Percentiles rank a stretch among this genome's conserved stretches.
phyloP scores from a whole-genome alignment of 1,140 invertebrate genomes.

The Frieseomelitta varia region DNA sequence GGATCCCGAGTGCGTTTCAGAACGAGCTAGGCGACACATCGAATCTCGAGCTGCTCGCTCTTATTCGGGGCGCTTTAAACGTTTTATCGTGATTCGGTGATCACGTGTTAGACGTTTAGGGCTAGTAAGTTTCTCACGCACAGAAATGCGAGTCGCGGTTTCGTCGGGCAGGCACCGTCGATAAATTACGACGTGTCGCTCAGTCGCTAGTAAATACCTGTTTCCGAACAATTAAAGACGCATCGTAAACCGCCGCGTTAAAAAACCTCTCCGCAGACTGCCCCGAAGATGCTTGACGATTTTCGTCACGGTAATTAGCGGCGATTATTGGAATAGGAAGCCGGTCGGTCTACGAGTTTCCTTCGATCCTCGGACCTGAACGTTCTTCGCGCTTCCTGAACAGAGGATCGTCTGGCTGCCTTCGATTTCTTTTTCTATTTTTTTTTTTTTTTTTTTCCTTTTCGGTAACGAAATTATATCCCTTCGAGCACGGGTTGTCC shows the following conservation, averaged over 20 bases:
- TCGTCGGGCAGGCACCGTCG: background rate
- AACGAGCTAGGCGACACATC: slow-evolving; percentile 71
- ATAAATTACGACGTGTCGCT: slow-evolving; percentile 13
- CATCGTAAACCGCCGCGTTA: background rate
- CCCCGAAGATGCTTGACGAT: background rate
- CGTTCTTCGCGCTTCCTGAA: slow-evolving; percentile 43
- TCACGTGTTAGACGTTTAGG: too few relatives aligned
- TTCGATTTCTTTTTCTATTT: slow-evolving; percentile 51
- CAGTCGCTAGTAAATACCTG: background rate
- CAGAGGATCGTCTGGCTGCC: slow-evolving; percentile 32
- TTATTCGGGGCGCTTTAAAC: slow-evolving; percentile 66
- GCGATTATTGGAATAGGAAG: slow-evolving; percentile 1
- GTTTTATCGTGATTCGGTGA: slow-evolving; percentile 40
- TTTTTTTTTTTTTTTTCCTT: too few relatives aligned
- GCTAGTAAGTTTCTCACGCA: slow-evolving; percentile 16
- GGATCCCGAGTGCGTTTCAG: slow-evolving; percentile 73
- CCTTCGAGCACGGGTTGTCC: slow-evolving; percentile 42
- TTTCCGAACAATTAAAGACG: background rate
- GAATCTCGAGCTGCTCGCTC: slow-evolving; percentile 75
- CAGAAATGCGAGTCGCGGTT: background rate
- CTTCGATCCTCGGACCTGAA: background rate
- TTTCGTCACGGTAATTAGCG: background rate
- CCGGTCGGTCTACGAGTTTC: background rate
- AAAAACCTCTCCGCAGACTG: too few relatives aligned
- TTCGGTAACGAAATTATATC: slow-evolving; percentile 59